phyloP scores from a whole-genome alignment of 2,113 vertebrate genomes.

The Pollachius pollachius region DNA sequence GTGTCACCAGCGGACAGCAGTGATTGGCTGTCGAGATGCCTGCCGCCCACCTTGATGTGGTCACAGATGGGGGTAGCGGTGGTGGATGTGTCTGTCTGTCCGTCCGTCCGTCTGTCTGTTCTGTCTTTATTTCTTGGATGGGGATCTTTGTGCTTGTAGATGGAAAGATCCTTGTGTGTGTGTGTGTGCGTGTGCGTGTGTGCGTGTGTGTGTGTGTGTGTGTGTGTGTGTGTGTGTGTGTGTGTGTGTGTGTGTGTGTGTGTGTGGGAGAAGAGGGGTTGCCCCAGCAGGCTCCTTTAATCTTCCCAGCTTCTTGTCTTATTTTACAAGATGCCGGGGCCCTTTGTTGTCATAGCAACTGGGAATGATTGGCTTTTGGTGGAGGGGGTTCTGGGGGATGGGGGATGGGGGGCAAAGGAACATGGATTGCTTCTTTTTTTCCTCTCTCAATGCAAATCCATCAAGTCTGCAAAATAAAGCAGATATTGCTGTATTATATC shows the following conservation, averaged over 20 bases:
- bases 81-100: too few relatives aligned
- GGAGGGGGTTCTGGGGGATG: background rate
- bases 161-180: background rate
- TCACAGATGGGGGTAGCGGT: too few relatives aligned
- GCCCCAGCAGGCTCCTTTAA: slow-evolving; percentile 42
- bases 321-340: slow-evolving; percentile 36
- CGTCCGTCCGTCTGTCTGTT: too few relatives aligned
- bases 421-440: background rate
- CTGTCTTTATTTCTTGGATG: too few relatives aligned
- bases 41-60: too few relatives aligned
- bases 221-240: background rate
- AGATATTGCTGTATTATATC: too few relatives aligned
- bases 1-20: too few relatives aligned
- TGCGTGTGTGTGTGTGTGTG: background rate
- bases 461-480: too few relatives aligned
- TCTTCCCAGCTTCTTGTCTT: slow-evolving; percentile 28
- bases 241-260: slow-evolving; percentile 1
- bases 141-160: too few relatives aligned
- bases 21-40: too few relatives aligned
- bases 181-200: background rate
- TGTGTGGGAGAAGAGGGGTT: slow-evolving; percentile 2
- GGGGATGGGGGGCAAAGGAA: background rate
- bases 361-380: slow-evolving; percentile 14
- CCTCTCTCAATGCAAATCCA: background rate
- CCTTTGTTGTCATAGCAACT: slow-evolving; percentile 51